Evolutionary conservation across 2,888 invertebrate genomes (phyloP), one percentile per base, ranked within the genome.

Genomic region (Volucella bombylans): DNA sequence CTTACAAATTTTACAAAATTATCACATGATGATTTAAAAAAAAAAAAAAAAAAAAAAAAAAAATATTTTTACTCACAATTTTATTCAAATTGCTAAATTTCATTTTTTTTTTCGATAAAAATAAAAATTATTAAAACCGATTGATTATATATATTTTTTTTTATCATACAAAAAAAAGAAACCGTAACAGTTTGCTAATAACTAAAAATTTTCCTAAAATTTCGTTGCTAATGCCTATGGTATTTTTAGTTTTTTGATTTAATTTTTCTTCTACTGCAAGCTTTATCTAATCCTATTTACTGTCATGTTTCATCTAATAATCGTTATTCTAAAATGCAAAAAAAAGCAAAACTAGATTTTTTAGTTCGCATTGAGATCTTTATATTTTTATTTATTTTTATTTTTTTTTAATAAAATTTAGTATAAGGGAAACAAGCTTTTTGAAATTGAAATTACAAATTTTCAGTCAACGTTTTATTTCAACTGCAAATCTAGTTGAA

Each of bases 101-200:
- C 43, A n/a, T n/a, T n/a, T 65, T 52, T 59, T 23, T 15, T 68
- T 54, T 18, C 14, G 49, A 67, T 15, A 45, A 69, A 43, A 39
- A 52, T 23, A 31, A 15, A 4, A 50, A 15, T 39, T 52, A 23
- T 43, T 6, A 9, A 52, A 69, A 18, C 38, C n/a, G 54, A 62
- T 65, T 62, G 23, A 38, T 43, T 65, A 23, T 23, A 23, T 65
- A 23, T 23, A 23, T 23, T 23, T 23, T 23, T 23, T 23, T 23
- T 50, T 31, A 41, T 43, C 65, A 59, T 18, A 76, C 55, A 47
- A 57, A 50, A 43, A 49, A 59, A 45, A 4, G 4, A 64, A 65
- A 80, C 80, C 83, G 74, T 85, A 76, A 85, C 80, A 80, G 83
- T 85, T 85, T 85, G 79, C 79, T 76, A 76, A 79, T 65, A 59